Base-by-base conservation (phyloP, 2,888 invertebrate genomes). In the Abrostola triplasia region DNA sequence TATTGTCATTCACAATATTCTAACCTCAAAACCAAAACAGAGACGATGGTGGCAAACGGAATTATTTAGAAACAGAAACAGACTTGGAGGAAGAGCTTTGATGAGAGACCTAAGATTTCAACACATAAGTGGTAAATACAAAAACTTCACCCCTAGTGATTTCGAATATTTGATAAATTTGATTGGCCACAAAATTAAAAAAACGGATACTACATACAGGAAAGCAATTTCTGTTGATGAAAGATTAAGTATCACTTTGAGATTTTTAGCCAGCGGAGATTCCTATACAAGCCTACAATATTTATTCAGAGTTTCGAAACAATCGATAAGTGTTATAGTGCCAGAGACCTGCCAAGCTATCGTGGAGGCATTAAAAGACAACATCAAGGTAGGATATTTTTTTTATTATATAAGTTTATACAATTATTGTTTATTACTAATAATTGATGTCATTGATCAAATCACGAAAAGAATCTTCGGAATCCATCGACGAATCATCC, bases 21-120 rank as follows among this genome's bases (percentile, higher is more conserved):
- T 64, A 59, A 64, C 57, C 57, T 67, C 62, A 65, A 64, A 64
- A 58, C 64, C 68, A 61, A 64, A 64, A 68, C 68, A 61, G 58
- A 64, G 68, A 68, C 68, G 61, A 62, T 62, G 61, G 61, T 62
- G 61, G 61, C 61, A 50, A 62, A 61, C 55, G 61, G 61, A 68
- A 63, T 57, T 66, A 63, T 70, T 70, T 70, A 70, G 55, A 65
- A 65, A 69, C 64, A 59, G 69, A 70, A 62, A 65, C 61, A 63
- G 61, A 61, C 59, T 59, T 70, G 53, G 67, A 59, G 70, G 64
- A 61, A 64, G 54, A 67, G 60, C 67, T 57, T 64, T 66, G 57
- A 57, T 70, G 63, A 59, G 63, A 63, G 66, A 61, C 59, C 64
- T 64, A 67, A 64, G 64, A 61, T 61, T 61, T 55, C 61, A 61